Base-by-base conservation (phyloP, 2,113 vertebrate species). In the Mesembrinibis cayennensis region DNA sequence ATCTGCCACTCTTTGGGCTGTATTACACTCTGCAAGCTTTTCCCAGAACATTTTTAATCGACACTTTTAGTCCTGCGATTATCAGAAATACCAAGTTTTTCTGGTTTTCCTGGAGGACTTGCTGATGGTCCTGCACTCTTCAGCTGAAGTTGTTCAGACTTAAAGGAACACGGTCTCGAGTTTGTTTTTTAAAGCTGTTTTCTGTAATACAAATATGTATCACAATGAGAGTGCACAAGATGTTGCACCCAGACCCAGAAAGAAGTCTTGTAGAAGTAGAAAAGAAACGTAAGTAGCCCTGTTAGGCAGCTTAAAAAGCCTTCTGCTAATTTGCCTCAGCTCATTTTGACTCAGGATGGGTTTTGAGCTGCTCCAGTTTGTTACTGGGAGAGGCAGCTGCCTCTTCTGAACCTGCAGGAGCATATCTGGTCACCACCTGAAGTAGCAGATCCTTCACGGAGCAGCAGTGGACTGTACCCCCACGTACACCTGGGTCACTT, bases 1-100 rank as follows among this genome's bases (percentile, higher is more conserved):
- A 94, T 95, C 96, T 97, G 94, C 94, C 42, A 86, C 90, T 80
- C 87, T 91, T 94, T 22, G 65, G 70, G 89, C 45, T 91, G 61
- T 45, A 87, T 94, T 95, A 62, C 89, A 49, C 50, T 56, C 59
- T 36, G 71, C 78, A 80, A 88, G 84, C 91, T 85, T 91, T 62
- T 77, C 81, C 82, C 82, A 66, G 92, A 93, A 79, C 71, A 13
- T 77, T 94, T 94, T 96, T 67, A 93, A 94, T 88, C 2, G 7
- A 81, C 71, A 59, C 63, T 89, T 94, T 77, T 62, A 87, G 66
- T 80, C 74, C 45, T 58, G 40, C 0, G 7, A 85, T 94, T 89
- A 87, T 87, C 78, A 89, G 66, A 94, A 91, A 85, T 72, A 77
- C 58, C 45, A 49, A 50, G 18, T 53, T 93, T 89, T 78, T 79